These are phyloP conservation scores for Vidua chalybeata DNA, from an alignment of 2,113 vertebrate genomes.

Conservation along the genomic window DNA sequence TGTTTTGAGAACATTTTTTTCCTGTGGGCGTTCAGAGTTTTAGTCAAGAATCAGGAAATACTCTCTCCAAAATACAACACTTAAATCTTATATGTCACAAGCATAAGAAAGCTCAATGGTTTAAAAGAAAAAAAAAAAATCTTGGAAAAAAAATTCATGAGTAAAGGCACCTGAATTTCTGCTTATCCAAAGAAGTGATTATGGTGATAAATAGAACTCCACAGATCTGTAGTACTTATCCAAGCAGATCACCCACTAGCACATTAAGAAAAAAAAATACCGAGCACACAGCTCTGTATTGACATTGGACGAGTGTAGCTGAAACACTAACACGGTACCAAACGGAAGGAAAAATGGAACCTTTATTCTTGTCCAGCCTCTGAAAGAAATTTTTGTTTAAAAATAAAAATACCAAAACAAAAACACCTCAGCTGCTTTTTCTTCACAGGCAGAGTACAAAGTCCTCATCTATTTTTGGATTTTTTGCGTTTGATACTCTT, in stretches of 20 bases:
- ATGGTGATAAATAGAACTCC: not conserved
- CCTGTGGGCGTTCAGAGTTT: not conserved
- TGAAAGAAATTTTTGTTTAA: not conserved
- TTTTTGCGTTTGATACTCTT: not conserved
- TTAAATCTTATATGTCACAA: not conserved
- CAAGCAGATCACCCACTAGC: constrained; percentile 37
- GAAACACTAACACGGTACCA: not conserved
- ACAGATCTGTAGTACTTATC: not conserved
- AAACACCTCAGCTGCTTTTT: not conserved
- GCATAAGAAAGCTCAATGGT: not conserved
- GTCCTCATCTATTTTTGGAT: not conserved
- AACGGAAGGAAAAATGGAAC: constrained; percentile 29
- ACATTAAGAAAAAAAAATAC: not conserved
- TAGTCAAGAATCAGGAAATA: constrained; percentile 6
- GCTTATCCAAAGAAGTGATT: constrained; percentile 10
- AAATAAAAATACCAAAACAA: not conserved
- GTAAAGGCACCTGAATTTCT: not conserved
- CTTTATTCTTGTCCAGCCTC: not conserved
- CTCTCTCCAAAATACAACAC: not conserved
- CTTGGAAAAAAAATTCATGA: not conserved
- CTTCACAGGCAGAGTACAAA: not conserved
- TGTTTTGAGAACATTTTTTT: not conserved
- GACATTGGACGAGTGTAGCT: constrained; percentile 29
- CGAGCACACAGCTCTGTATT: not conserved
- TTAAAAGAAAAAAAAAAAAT: not conserved